A percentile compares a stretch with the other conserved stretches of the same genome.
phyloP scores from a whole-genome alignment of 2,797 vertebrate species.

The Oreochromis mossambicus region DNA sequence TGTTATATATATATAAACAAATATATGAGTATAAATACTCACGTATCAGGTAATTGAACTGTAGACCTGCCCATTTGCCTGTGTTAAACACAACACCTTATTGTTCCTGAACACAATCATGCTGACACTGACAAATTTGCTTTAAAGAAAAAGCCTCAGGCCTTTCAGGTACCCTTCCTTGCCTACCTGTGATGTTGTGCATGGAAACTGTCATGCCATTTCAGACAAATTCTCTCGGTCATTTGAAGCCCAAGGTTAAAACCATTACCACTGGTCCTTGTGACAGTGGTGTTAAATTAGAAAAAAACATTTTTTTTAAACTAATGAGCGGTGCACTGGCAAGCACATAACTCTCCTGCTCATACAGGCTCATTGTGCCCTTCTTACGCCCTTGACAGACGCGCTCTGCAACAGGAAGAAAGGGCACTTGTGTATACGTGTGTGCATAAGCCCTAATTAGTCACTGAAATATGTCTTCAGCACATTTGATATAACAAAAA shows the following conservation, averaged over 20 bases:
- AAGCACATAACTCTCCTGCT: slow-evolving; percentile 41
- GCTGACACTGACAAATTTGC: neutral
- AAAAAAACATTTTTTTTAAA: slow-evolving; percentile 28
- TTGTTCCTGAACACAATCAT: neutral
- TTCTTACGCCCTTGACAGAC: slow-evolving; percentile 57
- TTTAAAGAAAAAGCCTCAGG: neutral
- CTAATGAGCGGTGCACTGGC: slow-evolving; percentile 51
- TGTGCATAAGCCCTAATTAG: slow-evolving; percentile 51
- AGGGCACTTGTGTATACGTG: neutral
- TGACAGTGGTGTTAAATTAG: slow-evolving; percentile 37
- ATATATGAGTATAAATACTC: neutral
- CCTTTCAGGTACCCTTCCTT: neutral
- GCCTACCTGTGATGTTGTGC: neutral
- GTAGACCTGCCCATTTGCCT: neutral
- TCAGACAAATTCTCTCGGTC: neutral
- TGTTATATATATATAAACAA: neutral
- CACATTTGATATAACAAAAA: slow-evolving; percentile 45
- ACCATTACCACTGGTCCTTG: slow-evolving; percentile 17
- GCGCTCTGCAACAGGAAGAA: slow-evolving; percentile 46
- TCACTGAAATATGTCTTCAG: slow-evolving; percentile 37
- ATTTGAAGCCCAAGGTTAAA: slow-evolving; percentile 15
- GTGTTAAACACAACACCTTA: neutral
- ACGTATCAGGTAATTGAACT: neutral
- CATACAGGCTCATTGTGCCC: slow-evolving; percentile 48
- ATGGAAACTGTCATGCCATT: neutral